phyloP scores from a whole-genome alignment of 2,797 vertebrate species.

The Steatocranus sp. region DNA sequence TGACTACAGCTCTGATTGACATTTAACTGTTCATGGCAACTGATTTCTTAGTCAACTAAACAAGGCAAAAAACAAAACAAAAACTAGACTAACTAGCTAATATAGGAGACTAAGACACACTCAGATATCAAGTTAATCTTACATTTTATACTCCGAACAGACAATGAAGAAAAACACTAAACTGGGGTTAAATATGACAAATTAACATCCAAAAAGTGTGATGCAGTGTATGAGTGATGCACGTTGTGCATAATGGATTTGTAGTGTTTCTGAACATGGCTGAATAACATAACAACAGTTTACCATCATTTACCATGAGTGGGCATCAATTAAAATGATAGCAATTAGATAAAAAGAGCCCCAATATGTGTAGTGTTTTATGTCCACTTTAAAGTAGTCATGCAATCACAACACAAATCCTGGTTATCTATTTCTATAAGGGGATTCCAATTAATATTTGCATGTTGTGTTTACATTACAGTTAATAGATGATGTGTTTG shows the following conservation, averaged over 20 bases:
- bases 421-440: not conserved
- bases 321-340: not conserved
- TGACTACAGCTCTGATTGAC: not conserved
- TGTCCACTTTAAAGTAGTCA: not conserved
- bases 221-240: not conserved
- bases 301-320: not conserved
- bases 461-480: not conserved
- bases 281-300: not conserved
- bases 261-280: not conserved
- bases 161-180: not conserved
- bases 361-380: not conserved
- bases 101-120: not conserved
- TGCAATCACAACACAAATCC: not conserved
- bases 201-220: not conserved
- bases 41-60: not conserved
- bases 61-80: fast-evolving
- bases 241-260: not conserved
- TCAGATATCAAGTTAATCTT: not conserved
- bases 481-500: not conserved
- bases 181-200: not conserved
- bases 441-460: not conserved
- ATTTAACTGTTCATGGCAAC: not conserved
- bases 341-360: not conserved
- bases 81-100: not conserved
- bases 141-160: not conserved